These are phyloP conservation scores for Ifrita kowaldi DNA, from an alignment of 2,113 vertebrate genomes.

Conservation along the genomic window DNA sequence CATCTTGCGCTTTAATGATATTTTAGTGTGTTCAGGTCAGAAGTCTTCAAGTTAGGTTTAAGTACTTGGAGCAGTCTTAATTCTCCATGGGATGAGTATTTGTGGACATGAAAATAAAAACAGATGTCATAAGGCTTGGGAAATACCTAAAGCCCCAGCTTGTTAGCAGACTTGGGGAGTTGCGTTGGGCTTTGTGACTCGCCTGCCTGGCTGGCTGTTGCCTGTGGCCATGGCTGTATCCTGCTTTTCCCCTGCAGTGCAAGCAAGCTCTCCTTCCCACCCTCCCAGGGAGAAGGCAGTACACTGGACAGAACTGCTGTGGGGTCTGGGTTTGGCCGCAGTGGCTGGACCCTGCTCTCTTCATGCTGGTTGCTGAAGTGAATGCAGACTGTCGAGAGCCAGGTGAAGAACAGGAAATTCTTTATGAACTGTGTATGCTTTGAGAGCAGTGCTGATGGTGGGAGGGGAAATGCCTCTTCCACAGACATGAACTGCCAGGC, in stretches of 20 bases:
- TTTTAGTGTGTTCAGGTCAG: not conserved
- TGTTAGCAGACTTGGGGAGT: not conserved
- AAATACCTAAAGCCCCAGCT: not conserved
- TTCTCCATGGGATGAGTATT: not conserved
- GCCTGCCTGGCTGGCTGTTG: not conserved
- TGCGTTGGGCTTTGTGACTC: not conserved
- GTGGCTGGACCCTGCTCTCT: not conserved
- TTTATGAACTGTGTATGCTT: not conserved
- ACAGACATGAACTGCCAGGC: not conserved
- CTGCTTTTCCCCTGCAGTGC: not conserved
- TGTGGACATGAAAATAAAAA: not conserved
- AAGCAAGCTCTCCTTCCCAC: not conserved
- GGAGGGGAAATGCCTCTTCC: not conserved
- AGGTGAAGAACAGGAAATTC: not conserved
- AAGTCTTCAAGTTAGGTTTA: not conserved
- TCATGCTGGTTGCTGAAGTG: not conserved
- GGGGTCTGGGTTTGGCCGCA: not conserved
- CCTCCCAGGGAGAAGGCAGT: not conserved
- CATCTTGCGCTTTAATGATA: not conserved
- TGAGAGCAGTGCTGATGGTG: not conserved
- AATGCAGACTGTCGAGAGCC: not conserved
- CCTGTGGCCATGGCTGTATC: not conserved
- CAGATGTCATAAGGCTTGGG: not conserved
- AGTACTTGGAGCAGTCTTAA: not conserved
- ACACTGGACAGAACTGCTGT: accelerated